phyloP scores from a whole-genome alignment of 2,797 vertebrate genomes.

The Nannoperca australis region DNA sequence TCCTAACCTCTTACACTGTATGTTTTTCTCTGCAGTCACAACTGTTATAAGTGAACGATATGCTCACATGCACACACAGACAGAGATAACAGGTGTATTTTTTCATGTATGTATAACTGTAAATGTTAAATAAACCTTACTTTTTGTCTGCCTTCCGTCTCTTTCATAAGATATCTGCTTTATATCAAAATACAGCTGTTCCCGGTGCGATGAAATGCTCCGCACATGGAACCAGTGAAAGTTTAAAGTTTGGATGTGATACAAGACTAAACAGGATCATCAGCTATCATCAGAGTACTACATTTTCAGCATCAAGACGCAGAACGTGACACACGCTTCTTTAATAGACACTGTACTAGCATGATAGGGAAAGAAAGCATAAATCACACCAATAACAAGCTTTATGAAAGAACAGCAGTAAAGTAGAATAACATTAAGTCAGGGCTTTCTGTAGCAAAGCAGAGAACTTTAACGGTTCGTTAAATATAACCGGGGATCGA shows the following conservation, averaged over 20 bases:
- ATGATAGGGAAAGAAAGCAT: conserved; percentile 24
- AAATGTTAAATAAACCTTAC: conserved; percentile 16
- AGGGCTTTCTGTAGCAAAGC: conserved; percentile 35
- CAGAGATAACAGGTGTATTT: conserved; percentile 62
- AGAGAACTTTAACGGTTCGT: conserved; percentile 32
- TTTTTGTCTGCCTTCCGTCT: conserved; percentile 6
- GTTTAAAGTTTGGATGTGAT: conserved; percentile 55
- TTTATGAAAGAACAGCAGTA: conserved; percentile 35
- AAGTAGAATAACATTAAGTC: conserved; percentile 35
- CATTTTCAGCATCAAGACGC: conserved; percentile 31
- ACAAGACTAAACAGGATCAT: conserved; percentile 44
- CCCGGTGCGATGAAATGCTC: conserved; percentile 24
- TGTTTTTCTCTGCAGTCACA: conserved; percentile 13
- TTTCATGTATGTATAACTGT: too few relatives aligned
- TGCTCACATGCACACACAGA: not conserved
- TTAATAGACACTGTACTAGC: conserved; percentile 18
- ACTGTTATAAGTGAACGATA: conserved; percentile 18
- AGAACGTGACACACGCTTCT: conserved; percentile 16
- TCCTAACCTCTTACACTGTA: conserved; percentile 7
- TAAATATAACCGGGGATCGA: conserved; percentile 57
- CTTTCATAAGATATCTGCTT: conserved; percentile 32
- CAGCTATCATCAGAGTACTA: conserved; percentile 30
- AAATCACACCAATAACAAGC: conserved; percentile 21
- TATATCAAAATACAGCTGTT: conserved; percentile 62
- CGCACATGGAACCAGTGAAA: conserved; percentile 55